Evolutionary conservation across 2,797 vertebrate genomes (phyloP).

Genomic region (Neosilurus mollespiculum): DNA sequence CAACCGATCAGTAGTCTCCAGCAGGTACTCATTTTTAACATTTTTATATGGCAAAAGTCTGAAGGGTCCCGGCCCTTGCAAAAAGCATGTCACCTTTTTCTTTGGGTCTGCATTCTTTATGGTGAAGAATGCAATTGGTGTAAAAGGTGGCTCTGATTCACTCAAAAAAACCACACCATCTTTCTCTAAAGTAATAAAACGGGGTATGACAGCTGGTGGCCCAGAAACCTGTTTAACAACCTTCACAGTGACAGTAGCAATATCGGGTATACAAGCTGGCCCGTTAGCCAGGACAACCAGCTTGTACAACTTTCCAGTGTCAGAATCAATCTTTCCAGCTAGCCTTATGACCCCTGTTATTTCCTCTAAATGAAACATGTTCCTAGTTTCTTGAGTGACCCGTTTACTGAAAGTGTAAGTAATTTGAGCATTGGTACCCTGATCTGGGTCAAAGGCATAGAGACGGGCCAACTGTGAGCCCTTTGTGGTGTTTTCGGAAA

Average conservation of each 20-base stretch:
- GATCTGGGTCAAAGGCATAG: conserved; percentile 86
- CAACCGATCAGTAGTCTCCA: conserved; percentile 88
- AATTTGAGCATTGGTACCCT: conserved; percentile 89
- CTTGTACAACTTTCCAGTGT: conserved; percentile 79
- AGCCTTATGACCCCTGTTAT: conserved; percentile 83
- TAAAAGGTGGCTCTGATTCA: conserved; percentile 86
- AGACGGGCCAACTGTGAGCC: conserved; percentile 80
- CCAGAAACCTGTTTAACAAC: conserved; percentile 84
- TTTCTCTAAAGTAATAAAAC: conserved; percentile 89
- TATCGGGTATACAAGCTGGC: conserved; percentile 91
- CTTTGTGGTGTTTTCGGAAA: conserved; percentile 87
- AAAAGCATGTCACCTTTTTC: conserved; percentile 81
- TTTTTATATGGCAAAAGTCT: conserved; percentile 84
- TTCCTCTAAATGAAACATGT: conserved; percentile 86
- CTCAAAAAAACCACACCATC: conserved; percentile 87
- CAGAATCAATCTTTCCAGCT: conserved; percentile 78
- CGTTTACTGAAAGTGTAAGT: conserved; percentile 93
- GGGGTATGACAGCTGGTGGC: conserved; percentile 84
- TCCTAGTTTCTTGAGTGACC: conserved; percentile 81
- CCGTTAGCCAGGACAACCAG: conserved; percentile 88
- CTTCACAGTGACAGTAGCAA: conserved; percentile 81
- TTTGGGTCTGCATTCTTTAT: conserved; percentile 85
- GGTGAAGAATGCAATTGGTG: conserved; percentile 94
- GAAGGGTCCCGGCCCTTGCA: conserved; percentile 90
- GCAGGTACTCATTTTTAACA: conserved; percentile 86